These are phyloP conservation scores for Pomatostomus ruficeps DNA, from an alignment of 2,113 vertebrate species.

Conservation along the genomic window DNA sequence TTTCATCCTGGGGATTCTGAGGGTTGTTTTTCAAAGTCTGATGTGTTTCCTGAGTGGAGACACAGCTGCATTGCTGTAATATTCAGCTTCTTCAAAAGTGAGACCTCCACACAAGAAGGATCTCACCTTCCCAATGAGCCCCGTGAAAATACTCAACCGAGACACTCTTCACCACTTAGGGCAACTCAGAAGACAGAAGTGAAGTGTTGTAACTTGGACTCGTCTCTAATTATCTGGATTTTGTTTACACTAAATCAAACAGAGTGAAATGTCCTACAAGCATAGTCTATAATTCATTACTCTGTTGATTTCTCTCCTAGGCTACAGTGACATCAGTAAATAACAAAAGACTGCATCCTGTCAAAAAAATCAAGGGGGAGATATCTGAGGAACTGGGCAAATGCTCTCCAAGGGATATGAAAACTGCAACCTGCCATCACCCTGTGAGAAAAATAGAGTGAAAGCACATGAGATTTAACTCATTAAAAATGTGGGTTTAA, in stretches of 20 bases:
- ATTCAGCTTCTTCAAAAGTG: neutral
- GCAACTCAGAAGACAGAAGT: neutral
- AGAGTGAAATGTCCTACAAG: neutral
- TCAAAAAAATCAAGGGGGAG: slow-evolving; percentile 14
- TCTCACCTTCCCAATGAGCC: neutral
- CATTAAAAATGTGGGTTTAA: slow-evolving; percentile 2
- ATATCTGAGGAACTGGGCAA: neutral
- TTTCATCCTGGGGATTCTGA: neutral
- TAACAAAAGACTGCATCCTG: slow-evolving; percentile 28
- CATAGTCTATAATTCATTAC: slow-evolving; percentile 14
- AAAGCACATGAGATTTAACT: slow-evolving; percentile 19
- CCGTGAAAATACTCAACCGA: neutral
- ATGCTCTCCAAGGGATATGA: neutral
- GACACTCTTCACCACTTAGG: neutral
- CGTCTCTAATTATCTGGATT: neutral
- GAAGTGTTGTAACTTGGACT: neutral
- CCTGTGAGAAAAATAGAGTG: neutral
- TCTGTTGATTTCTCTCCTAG: slow-evolving; percentile 55
- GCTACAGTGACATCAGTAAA: slow-evolving; percentile 56
- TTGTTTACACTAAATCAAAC: slow-evolving; percentile 14
- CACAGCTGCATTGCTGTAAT: neutral
- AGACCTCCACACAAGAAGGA: neutral
- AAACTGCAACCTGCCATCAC: neutral
- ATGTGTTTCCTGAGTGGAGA: neutral
- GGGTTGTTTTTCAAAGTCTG: neutral